Conservation (phyloP, 2,113 vertebrate species). For the Psilopsiagon aurifrons region DNA sequence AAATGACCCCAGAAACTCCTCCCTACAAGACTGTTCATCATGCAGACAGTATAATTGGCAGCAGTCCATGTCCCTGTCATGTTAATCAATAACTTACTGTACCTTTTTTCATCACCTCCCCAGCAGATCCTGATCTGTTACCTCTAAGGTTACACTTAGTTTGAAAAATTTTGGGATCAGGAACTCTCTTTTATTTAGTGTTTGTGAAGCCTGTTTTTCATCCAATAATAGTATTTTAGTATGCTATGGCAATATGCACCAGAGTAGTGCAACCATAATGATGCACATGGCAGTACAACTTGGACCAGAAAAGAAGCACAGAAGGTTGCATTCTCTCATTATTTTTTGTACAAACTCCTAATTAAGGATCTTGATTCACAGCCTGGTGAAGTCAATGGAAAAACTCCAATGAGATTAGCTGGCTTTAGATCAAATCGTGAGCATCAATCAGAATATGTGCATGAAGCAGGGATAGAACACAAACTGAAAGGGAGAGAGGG, state of each 20-base stretch:
- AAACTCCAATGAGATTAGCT: neutral
- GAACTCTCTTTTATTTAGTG: neutral
- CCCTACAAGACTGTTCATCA: neutral
- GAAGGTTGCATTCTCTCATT: neutral
- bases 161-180: neutral
- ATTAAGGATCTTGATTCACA: slow-evolving; percentile 13
- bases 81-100: too few species aligned
- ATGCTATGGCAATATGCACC: neutral
- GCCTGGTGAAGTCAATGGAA: neutral
- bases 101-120: neutral
- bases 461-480: neutral
- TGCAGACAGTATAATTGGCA: neutral
- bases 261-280: neutral
- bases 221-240: neutral
- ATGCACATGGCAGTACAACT: neutral
- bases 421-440: slow-evolving; percentile 15
- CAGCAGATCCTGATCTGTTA: neutral
- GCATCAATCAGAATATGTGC: neutral
- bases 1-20: neutral
- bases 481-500: neutral
- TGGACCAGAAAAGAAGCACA: slow-evolving; percentile 1
- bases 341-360: neutral
- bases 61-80: neutral
- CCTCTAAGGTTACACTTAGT: rapidly evolving
- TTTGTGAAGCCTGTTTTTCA: neutral